Percentiles rank a stretch among this genome's conserved stretches.
Conservation (phyloP, 1,140 invertebrate genomes). For the Pomacea maculata region DNA sequence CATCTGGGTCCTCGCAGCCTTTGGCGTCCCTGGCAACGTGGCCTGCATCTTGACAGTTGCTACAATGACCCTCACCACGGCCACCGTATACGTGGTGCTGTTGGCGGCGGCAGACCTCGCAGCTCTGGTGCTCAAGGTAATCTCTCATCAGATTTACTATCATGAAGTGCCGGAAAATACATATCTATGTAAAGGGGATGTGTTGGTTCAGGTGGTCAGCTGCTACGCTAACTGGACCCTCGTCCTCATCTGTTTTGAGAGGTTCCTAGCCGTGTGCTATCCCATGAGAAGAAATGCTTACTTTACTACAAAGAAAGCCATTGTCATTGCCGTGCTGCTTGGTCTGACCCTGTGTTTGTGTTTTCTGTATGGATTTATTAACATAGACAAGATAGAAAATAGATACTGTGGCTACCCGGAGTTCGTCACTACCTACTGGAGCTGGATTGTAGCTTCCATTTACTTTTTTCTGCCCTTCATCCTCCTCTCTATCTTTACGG, state of each 20-base stretch:
- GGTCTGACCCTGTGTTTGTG: not conserved
- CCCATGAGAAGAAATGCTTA: slow-evolving; percentile 33
- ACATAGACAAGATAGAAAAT: too few relatives aligned
- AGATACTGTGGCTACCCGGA: not conserved
- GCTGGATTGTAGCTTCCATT: too few relatives aligned
- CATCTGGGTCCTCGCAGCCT: slow-evolving; percentile 28
- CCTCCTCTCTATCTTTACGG: not conserved
- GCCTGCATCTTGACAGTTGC: slow-evolving; percentile 36
- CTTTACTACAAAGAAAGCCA: slow-evolving; percentile 17
- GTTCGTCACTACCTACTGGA: not conserved
- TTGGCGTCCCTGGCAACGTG: slow-evolving; percentile 43
- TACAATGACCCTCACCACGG: slow-evolving; percentile 36
- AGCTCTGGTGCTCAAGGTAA: slow-evolving; percentile 32
- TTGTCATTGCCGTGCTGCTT: slow-evolving; percentile 23
- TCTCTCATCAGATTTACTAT: slow-evolving; percentile 28
- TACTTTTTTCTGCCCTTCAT: not conserved
- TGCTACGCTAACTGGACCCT: slow-evolving; percentile 47
- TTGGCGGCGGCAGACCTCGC: slow-evolving; percentile 34
- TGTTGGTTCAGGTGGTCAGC: slow-evolving; percentile 30
- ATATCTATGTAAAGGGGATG: slow-evolving; percentile 16
- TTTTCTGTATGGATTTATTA: not conserved
- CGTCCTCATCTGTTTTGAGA: slow-evolving; percentile 43
- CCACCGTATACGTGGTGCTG: slow-evolving; percentile 36
- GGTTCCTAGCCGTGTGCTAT: slow-evolving; percentile 43
- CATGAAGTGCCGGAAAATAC: not conserved